Base-by-base conservation (phyloP, 2,888 invertebrate species). In the Asteroscopus sphinx region DNA sequence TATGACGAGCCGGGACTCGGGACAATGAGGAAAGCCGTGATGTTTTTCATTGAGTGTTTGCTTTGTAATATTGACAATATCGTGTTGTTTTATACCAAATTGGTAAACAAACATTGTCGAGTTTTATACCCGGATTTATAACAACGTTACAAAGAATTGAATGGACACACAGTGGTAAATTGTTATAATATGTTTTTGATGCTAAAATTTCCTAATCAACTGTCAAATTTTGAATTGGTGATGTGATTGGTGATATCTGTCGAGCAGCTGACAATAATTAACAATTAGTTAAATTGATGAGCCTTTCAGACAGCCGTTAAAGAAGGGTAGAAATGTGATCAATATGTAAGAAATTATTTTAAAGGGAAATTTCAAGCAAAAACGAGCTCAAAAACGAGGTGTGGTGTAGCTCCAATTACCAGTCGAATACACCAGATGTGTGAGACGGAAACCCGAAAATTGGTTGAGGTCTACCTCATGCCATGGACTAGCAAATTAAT, bases 31-130 rank as follows among this genome's bases (percentile, higher is more conserved):
- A 32, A 46, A 45, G 58, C 70, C 42, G 48, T 36, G 13, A 46
- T 61, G 64, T 48, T 62, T 65, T 59, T 59, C 32, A 57, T 56
- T 56, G 53, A 57, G 54, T 67, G 66, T 75, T 75, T 70, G 53
- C 53, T 56, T 52, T 16, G 53, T 54, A 12, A 62, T 59, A 75
- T 57, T 66, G 44, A 36, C 55, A 59, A 61, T 49, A 54, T 42
- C 48, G 52, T 48, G 41, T 36, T 69, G 58, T 73, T 73, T 68
- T 68, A 67, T 61, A 53, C 37, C 37, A 58, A 57, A 62, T 66
- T 60, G 60, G 44, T 47, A 57, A 55, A 67, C 67, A 67, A 36
- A 47, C 33, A 40, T 36, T 49, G 45, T 40, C 32, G 21, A 16
- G 36, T 32, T 46, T 57, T 46, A 39, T 45, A 42, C 36, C 30